Evolutionary conservation across 1,140 invertebrate species (phyloP).

Genomic region (Microplitis demolitor): DNA sequence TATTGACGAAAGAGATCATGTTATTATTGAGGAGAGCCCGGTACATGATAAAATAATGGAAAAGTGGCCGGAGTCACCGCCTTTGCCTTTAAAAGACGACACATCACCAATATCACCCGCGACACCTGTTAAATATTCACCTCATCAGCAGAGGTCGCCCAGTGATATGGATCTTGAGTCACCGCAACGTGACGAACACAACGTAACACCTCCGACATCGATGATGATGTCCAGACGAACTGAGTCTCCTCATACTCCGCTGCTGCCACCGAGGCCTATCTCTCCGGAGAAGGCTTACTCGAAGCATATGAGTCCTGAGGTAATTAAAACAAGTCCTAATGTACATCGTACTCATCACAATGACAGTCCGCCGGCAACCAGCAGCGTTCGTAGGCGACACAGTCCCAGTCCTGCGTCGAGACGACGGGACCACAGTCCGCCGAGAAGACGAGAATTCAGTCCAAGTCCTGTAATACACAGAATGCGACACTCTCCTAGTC

Average conservation of each 20-base stretch:
- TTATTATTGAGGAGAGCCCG: conserved; percentile 25
- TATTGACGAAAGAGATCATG: conserved; percentile 19
- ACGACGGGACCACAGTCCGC: conserved; percentile 49
- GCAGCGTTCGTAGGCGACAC: conserved; percentile 40
- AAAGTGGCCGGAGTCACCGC: conserved; percentile 50
- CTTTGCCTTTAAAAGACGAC: conserved; percentile 52
- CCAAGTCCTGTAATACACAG: conserved; percentile 46
- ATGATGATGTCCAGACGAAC: conserved; percentile 48
- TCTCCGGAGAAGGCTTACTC: conserved; percentile 47
- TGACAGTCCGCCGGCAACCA: conserved; percentile 39
- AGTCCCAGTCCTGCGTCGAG: conserved; percentile 50
- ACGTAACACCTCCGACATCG: conserved; percentile 54
- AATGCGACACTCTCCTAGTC: conserved; percentile 52
- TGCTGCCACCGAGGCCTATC: conserved; percentile 60
- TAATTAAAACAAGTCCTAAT: conserved; percentile 44
- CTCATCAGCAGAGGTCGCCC: conserved; percentile 37
- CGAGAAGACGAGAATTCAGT: conserved; percentile 54
- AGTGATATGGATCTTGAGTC: conserved; percentile 57
- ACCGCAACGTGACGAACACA: conserved; percentile 45
- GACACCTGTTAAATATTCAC: conserved; percentile 52
- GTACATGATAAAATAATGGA: conserved; percentile 40
- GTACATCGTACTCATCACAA: conserved; percentile 34
- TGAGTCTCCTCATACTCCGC: conserved; percentile 64
- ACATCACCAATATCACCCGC: conserved; percentile 67
- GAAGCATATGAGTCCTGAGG: conserved; percentile 43